Base-by-base conservation (phyloP, 1,140 invertebrate species). In the Pomacea maculata region DNA sequence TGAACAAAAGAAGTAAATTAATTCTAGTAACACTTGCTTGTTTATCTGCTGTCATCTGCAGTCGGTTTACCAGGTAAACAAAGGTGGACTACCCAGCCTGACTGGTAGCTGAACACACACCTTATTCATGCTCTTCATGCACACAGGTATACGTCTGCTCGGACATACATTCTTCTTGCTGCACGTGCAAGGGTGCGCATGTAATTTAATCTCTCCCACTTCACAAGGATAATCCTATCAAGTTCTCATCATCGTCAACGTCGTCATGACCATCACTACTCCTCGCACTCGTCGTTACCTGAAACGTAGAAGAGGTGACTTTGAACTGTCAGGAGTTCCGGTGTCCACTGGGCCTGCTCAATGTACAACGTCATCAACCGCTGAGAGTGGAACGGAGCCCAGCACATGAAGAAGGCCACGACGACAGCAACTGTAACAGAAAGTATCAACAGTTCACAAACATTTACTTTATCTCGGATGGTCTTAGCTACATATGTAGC, bases 361-460 rank as follows among this genome's bases (percentile, higher is more conserved):
- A 87, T 79, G 79, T 85, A 96, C 78, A 95, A 93, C 57, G 95
- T 95, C 83, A 96, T 93, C 70, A 97, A 92, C 15, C 96, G 90
- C 90, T 97, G 96, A 25, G 95, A 94, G 88, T 97, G 96, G 89
- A 97, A 97, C 14, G 96, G 96, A 11, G 96, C 95, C 96, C 96
- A 97, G 90, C 96, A 97, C 34, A 97, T 92, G 92, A 97, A 97
- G 92, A 97, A 97, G 12, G 96, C 96, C 64, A 97, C 94, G 25
- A 97, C 96, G 63, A 98, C 96, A n/a, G 86, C 85, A 64, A 85
- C 85, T 87, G 80, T 25, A 83, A 83, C 34, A 73, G 57, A 57
- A 72, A 34, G 10, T 45, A 45, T 45, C 34, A 45, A 45, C 6
- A 45, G 34, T 45, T 45, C 2, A 45, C 0, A 45, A 45, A 45